Evolutionary conservation across 1,140 invertebrate species (phyloP).

Genomic region (Drosophila dunni): DNA sequence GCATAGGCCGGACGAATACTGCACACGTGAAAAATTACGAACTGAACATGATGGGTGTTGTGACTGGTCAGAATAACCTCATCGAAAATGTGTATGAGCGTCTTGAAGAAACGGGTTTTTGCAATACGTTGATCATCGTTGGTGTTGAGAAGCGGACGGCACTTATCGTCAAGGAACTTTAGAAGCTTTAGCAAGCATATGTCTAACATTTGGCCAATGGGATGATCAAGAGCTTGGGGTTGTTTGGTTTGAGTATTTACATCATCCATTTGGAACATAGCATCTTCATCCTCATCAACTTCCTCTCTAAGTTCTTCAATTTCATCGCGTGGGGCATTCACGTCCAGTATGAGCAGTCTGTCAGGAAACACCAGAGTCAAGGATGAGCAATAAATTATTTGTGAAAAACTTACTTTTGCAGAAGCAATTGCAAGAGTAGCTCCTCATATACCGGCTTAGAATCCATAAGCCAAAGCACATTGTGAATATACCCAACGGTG

Average conservation of each 20-base stretch:
- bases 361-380: conserved; percentile 2
- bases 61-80: conserved; percentile 90
- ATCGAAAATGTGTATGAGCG: conserved; percentile 88
- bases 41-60: conserved; percentile 91
- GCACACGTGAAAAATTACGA: conserved; percentile 91
- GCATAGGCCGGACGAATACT: conserved; percentile 88
- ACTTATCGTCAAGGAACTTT: conserved; percentile 85
- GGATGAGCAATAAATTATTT: conserved; percentile 5
- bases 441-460: conserved; percentile 87
- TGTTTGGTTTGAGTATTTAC: conserved; percentile 16
- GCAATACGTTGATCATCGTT: conserved; percentile 42
- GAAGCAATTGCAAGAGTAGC: conserved; percentile 88
- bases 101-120: conserved; percentile 78
- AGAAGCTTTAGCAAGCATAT: conserved; percentile 88
- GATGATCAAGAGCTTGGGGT: conserved; percentile 67
- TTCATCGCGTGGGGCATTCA: conserved; percentile 87
- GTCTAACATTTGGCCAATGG: conserved; percentile 87
- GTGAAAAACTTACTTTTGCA: conserved; percentile 86
- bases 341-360: conserved; percentile 89
- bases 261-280: conserved; percentile 86
- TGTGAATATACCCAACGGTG: conserved; percentile 88
- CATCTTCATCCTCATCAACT: conserved; percentile 71
- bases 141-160: conserved; percentile 36
- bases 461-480: conserved; percentile 87
- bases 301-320: conserved; percentile 85